phyloP scores from a whole-genome alignment of 2,113 vertebrate genomes.

The Odontesthes bonariensis region DNA sequence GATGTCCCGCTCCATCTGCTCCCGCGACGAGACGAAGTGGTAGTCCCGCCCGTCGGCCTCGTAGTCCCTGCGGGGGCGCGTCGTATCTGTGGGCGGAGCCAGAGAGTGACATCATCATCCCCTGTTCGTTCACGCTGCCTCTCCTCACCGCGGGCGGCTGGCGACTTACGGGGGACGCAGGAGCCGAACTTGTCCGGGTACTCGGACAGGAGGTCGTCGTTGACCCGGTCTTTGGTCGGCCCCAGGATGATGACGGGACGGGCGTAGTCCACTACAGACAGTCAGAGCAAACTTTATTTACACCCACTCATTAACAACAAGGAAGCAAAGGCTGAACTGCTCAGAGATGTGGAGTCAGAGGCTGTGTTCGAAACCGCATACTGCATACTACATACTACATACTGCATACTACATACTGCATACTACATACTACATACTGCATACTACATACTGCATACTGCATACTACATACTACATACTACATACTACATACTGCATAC shows the following conservation, averaged over 20 bases:
- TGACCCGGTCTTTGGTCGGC: constrained; percentile 89
- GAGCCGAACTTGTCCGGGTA: constrained; percentile 92
- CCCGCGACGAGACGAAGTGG: constrained; percentile 92
- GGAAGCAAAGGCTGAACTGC: no score
- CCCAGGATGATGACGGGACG: constrained; percentile 90
- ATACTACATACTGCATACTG: no score
- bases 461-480: no score
- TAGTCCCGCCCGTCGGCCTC: constrained; percentile 92
- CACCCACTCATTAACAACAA: background rate
- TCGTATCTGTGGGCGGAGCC: constrained; percentile 83
- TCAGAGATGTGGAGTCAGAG: no score
- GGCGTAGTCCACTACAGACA: constrained; percentile 86
- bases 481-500: no score
- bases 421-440: no score
- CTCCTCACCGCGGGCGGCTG: rapidly evolving
- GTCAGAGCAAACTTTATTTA: background rate
- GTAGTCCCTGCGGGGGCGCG: constrained; percentile 90
- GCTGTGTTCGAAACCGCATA: no score
- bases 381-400: no score
- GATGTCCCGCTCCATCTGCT: constrained; percentile 95
- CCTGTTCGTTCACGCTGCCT: background rate
- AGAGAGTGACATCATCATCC: background rate
- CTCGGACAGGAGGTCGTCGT: constrained; percentile 89
- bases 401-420: no score
- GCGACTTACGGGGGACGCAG: constrained; percentile 88